Percentiles rank a stretch among this genome's conserved stretches.
Conservation (phyloP, 2,797 vertebrate genomes). For the Heliangelus exortis region DNA sequence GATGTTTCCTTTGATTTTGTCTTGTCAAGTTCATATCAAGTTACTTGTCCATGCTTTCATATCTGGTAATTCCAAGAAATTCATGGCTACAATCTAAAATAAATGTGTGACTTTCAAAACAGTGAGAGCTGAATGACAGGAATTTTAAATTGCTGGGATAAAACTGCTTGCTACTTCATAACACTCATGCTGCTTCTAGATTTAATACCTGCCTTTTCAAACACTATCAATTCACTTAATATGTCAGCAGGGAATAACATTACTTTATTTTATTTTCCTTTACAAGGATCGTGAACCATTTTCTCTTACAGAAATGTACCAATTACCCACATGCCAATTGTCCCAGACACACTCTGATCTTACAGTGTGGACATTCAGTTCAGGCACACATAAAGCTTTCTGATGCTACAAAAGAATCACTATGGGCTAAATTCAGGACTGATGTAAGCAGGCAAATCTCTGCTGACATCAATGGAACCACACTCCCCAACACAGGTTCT, state of each 20-base stretch:
- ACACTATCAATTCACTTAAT: slow-evolving; percentile 51
- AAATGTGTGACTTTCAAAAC: slow-evolving; percentile 31
- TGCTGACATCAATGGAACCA: slow-evolving; percentile 57
- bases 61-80: slow-evolving; percentile 71
- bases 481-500: background rate
- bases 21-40: slow-evolving; percentile 60
- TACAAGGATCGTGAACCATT: slow-evolving; percentile 38
- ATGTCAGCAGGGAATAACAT: slow-evolving; percentile 43
- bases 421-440: slow-evolving; percentile 51
- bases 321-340: slow-evolving; percentile 59
- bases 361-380: slow-evolving; percentile 37
- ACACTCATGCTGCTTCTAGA: slow-evolving; percentile 24
- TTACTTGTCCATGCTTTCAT: slow-evolving; percentile 57
- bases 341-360: slow-evolving; percentile 33
- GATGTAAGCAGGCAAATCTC: slow-evolving; percentile 54
- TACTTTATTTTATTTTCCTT: slow-evolving; percentile 45
- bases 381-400: slow-evolving; percentile 52
- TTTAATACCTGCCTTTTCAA: slow-evolving; percentile 54
- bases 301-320: slow-evolving; percentile 12
- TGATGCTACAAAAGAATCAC: slow-evolving; percentile 57
- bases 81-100: slow-evolving; percentile 45
- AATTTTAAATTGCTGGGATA: slow-evolving; percentile 53
- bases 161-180: slow-evolving; percentile 47
- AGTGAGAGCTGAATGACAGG: background rate
- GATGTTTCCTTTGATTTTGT: slow-evolving; percentile 39